Evolutionary conservation across 1,140 invertebrate species (phyloP), one percentile per base, ranked within the genome.

Genomic region (Aphis craccivora): DNA sequence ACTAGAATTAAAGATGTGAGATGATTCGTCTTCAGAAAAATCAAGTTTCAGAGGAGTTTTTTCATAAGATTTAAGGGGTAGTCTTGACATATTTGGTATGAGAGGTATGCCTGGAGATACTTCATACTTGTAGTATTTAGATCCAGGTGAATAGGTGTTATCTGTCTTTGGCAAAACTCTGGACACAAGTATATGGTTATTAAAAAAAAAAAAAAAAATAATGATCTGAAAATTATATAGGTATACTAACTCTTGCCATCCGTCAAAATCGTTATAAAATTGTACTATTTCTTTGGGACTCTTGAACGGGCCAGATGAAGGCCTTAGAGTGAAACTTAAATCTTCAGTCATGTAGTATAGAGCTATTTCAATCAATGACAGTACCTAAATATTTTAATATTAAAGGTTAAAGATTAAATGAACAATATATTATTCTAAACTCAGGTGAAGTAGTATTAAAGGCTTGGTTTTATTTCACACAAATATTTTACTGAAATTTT

Each of bases 141-240:
- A 94, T 25, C 55, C 67, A 2, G 94, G 94, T n/a, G 93, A 93
- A 91, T 95, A 95, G 3, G 93, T 94, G 91, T 94, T 94, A 90
- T 95, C 94, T 22, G 94, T 95, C 86, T 95, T 95, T 23, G 94
- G 94, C 81, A 95, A 94, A 43, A 94, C 55, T 94, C 94, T 94
- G 84, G 37, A 91, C 91, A 93, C 3, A 93, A 45, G 37, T 11
- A 88, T 89, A 8, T 20, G 7, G 67, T 43, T n/a, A 30, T 60
- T 67, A 30, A 30, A 90, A 90, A 43, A 43, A 30, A 30, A 90
- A 90, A 43, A 43, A 51, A 51, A 18, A 35, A 88, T 20, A 20
- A 60, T 60, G 9, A 76, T 76, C 60, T n/a, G 67, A 35, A 60
- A 67, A 67, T 30, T 43, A n/a, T 18, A 22, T 20, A 37, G 2